These are phyloP conservation scores for Ectropis grisescens DNA, from an alignment of 1,140 invertebrate genomes.

Conservation along the genomic window DNA sequence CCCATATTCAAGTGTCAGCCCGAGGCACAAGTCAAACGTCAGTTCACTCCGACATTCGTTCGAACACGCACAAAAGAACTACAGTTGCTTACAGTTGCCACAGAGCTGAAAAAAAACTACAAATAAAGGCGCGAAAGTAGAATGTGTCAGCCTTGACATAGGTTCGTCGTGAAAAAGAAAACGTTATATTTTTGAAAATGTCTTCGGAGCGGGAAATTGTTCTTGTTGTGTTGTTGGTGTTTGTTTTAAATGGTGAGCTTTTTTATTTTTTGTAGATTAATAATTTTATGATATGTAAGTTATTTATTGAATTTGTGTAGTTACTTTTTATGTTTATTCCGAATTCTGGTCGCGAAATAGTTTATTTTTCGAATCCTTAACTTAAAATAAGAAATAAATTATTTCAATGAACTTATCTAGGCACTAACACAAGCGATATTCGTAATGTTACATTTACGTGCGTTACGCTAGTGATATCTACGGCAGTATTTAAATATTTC, in stretches of 20 bases:
- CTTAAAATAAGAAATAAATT: too few relatives aligned
- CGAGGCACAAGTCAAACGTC: conserved; percentile 31
- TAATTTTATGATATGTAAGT: conserved; percentile 1
- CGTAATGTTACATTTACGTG: too few relatives aligned
- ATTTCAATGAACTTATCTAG: too few relatives aligned
- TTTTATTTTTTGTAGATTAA: conserved; percentile 1
- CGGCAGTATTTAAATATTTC: too few relatives aligned
- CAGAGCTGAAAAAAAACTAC: too few relatives aligned
- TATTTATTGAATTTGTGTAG: conserved; percentile 5
- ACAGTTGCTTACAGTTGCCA: too few relatives aligned
- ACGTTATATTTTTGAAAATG: conserved; percentile 2
- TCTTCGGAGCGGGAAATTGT: conserved; percentile 7
- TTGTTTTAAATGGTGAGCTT: conserved; percentile 19
- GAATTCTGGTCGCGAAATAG: too few relatives aligned
- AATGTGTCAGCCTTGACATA: conserved; percentile 17
- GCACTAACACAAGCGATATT: too few relatives aligned
- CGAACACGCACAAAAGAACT: conserved; percentile 32
- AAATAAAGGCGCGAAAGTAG: conserved; percentile 28
- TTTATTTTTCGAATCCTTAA: too few relatives aligned
- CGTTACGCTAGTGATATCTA: too few relatives aligned
- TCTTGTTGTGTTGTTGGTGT: conserved; percentile 12
- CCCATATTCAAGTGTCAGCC: conserved; percentile 36
- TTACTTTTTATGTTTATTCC: too few relatives aligned
- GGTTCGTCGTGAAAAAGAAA: conserved; percentile 5
- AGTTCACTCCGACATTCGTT: conserved; percentile 34